Evolutionary conservation across 1,140 invertebrate species (phyloP).

Genomic region (Musca domestica): DNA sequence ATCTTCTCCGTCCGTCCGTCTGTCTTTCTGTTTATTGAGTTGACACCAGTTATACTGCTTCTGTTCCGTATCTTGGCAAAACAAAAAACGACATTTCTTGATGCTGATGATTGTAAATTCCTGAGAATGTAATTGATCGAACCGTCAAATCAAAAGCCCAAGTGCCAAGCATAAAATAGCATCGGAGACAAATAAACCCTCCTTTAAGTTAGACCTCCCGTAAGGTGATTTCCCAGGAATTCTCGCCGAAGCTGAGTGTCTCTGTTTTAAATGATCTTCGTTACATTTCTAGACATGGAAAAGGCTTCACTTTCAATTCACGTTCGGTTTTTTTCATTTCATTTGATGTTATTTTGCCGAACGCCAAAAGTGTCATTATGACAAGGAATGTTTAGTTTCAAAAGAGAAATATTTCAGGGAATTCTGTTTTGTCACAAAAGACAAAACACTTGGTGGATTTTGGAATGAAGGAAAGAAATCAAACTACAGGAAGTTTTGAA

Average conservation of each 20-base stretch:
- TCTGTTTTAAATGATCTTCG: neutral
- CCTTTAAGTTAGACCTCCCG: neutral
- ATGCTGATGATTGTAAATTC: neutral
- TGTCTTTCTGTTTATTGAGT: neutral
- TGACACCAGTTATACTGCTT: too few relatives aligned
- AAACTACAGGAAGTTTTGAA: too few relatives aligned
- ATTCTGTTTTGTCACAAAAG: constrained; percentile 12
- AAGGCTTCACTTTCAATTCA: neutral
- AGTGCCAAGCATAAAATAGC: neutral
- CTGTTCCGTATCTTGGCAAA: too few relatives aligned
- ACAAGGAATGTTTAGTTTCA: neutral
- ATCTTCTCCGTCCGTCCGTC: neutral
- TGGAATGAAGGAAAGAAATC: neutral
- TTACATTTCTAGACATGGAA: too few relatives aligned
- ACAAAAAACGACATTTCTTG: too few relatives aligned
- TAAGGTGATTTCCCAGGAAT: constrained; percentile 16
- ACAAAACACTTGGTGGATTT: constrained; percentile 9
- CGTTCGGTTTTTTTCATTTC: neutral
- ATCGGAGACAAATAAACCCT: neutral
- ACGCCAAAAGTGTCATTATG: neutral
- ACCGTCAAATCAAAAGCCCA: neutral
- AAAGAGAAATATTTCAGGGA: neutral
- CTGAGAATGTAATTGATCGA: constrained; percentile 21
- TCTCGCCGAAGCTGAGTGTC: constrained; percentile 5
- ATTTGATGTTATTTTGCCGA: neutral